A percentile compares a stretch with the other conserved stretches of the same genome.
These are phyloP conservation scores for Ophthalmolycus amberensis DNA, from an alignment of 2,113 vertebrate species.

Conservation along the genomic window DNA sequence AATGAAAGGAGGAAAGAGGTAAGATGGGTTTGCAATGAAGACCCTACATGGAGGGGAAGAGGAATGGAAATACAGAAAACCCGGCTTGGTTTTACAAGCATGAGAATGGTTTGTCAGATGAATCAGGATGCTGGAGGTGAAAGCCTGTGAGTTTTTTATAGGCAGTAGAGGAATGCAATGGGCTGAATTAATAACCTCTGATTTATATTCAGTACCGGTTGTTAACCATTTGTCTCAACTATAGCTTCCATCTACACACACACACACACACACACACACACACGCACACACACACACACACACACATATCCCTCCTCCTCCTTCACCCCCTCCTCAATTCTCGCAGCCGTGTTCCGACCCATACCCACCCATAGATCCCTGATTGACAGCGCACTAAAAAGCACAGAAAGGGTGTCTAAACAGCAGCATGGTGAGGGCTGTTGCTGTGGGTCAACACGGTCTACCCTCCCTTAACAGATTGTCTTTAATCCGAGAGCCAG, in stretches of 20 bases:
- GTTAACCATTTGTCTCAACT: constrained; percentile 37
- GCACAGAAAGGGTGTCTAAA: constrained; percentile 12
- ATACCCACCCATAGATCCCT: constrained; percentile 51
- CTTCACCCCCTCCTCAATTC: constrained; percentile 37
- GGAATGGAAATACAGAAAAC: background rate
- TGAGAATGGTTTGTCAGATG: background rate
- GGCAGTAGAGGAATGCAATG: background rate
- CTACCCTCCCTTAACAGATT: constrained; percentile 65
- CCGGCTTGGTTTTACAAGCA: background rate
- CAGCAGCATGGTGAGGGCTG: constrained; percentile 33
- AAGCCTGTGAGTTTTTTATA: background rate
- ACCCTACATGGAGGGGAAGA: background rate
- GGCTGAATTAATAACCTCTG: constrained; percentile 11
- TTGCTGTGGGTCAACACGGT: constrained; percentile 33
- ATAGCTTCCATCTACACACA: background rate
- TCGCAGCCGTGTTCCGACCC: constrained; percentile 46
- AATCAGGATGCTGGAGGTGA: background rate
- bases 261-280: background rate
- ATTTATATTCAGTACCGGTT: constrained; percentile 35
- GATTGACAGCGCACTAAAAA: constrained; percentile 35
- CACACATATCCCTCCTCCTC: constrained; percentile 8
- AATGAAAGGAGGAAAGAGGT: background rate
- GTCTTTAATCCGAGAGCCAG: constrained; percentile 68
- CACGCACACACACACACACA: background rate
- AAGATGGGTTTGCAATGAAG: background rate